Conservation (phyloP, 2,797 vertebrate genomes). For the Scomberomorus guttatus region DNA sequence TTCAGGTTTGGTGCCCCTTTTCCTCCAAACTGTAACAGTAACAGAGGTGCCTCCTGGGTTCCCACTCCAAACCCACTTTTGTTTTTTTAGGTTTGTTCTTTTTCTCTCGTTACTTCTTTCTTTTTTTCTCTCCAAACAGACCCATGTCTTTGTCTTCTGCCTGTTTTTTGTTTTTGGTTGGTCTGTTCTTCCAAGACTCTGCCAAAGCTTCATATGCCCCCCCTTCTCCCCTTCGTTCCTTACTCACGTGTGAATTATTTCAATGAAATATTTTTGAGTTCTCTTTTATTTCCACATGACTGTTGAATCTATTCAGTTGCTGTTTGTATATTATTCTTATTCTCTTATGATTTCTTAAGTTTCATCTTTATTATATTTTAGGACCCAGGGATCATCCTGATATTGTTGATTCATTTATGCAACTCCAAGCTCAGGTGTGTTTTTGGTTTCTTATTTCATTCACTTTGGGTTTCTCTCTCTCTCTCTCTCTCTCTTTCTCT, state of each 20-base stretch:
- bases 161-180: constrained; percentile 96
- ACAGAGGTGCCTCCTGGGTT: constrained; percentile 90
- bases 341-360: constrained; percentile 99
- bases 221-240: constrained; percentile 86
- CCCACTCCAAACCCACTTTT: constrained; percentile 89
- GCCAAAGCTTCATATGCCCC: constrained; percentile 96
- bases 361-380: constrained; percentile 99
- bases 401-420: constrained; percentile 99
- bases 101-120: constrained; percentile 90
- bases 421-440: constrained; percentile 99
- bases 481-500: constrained; percentile 84
- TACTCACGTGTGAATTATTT: constrained; percentile 96
- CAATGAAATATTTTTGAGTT: constrained; percentile 91
- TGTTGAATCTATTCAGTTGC: constrained; percentile 99
- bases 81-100: constrained; percentile 86
- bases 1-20: constrained; percentile 62
- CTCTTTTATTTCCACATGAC: constrained; percentile 94
- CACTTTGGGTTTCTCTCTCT: constrained; percentile 99
- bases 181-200: constrained; percentile 94
- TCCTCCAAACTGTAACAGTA: constrained; percentile 82
- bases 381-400: constrained; percentile 99
- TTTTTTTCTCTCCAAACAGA: constrained; percentile 86
- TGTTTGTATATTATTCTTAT: constrained; percentile 99
- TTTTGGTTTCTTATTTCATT: constrained; percentile 99
- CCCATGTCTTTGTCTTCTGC: constrained; percentile 90